Conservation (phyloP, 2,888 invertebrate genomes). For the Hesperia comma region DNA sequence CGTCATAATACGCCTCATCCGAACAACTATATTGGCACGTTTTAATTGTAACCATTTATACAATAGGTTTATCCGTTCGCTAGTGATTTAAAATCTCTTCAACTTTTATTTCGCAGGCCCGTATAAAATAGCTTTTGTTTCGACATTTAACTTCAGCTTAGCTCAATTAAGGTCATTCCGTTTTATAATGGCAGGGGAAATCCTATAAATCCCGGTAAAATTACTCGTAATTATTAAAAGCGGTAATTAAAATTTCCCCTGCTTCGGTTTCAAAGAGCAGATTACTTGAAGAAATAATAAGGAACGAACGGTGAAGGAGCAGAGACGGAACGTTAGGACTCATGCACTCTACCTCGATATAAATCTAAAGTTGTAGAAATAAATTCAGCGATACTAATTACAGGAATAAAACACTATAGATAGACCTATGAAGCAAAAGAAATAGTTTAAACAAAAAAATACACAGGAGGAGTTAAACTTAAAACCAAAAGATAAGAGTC, state of each 20-base stretch:
- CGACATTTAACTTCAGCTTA: neutral
- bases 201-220: neutral
- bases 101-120: neutral
- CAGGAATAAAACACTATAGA: no score
- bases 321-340: neutral
- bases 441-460: no score
- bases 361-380: neutral
- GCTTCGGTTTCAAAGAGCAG: constrained; percentile 4
- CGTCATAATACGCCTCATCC: constrained; percentile 12
- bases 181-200: neutral
- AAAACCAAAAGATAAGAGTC: no score
- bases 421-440: no score
- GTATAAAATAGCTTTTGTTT: neutral
- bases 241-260: constrained; percentile 6
- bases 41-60: constrained; percentile 4
- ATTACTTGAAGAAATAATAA: constrained; percentile 6
- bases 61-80: no score
- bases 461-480: no score
- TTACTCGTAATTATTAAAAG: constrained; percentile 7
- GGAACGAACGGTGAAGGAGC: constrained; percentile 4
- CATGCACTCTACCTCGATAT: neutral
- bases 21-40: constrained; percentile 15
- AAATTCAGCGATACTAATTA: no score
- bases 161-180: neutral
- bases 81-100: neutral